phyloP scores from a whole-genome alignment of 2,797 vertebrate genomes.

The Acrossocheilus fasciatus region DNA sequence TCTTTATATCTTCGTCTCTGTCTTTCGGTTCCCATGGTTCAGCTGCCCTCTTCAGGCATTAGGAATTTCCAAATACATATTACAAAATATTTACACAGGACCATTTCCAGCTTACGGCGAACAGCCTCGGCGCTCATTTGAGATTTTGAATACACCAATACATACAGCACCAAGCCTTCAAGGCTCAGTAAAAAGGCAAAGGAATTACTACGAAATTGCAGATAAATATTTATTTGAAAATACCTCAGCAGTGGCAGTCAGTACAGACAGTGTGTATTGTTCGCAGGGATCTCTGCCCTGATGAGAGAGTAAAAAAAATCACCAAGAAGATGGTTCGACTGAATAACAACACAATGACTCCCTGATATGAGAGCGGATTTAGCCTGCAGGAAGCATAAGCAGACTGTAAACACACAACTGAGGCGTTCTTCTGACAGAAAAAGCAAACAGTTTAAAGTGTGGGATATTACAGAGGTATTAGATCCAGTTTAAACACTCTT shows the following conservation, averaged over 20 bases:
- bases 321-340: constrained; percentile 2
- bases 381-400: constrained; percentile 19
- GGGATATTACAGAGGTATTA: background rate
- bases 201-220: constrained; percentile 33
- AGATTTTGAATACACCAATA: constrained; percentile 27
- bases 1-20: constrained; percentile 16
- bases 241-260: constrained; percentile 13
- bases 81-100: constrained; percentile 29
- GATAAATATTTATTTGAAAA: constrained; percentile 53
- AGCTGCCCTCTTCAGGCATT: background rate
- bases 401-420: constrained; percentile 33
- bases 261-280: constrained; percentile 38
- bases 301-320: constrained; percentile 21
- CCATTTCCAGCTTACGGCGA: constrained; percentile 8
- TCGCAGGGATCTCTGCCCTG: constrained; percentile 25
- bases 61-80: constrained; percentile 21
- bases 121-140: constrained; percentile 27
- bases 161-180: constrained; percentile 15
- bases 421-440: constrained; percentile 12
- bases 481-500: background rate
- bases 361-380: constrained; percentile 14
- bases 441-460: constrained; percentile 31
- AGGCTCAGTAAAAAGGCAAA: constrained; percentile 23
- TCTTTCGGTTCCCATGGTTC: constrained; percentile 11
- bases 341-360: constrained; percentile 25